These are phyloP conservation scores for Leptopilina drosophilae DNA, from an alignment of 2,888 invertebrate genomes.

Conservation along the genomic window DNA sequence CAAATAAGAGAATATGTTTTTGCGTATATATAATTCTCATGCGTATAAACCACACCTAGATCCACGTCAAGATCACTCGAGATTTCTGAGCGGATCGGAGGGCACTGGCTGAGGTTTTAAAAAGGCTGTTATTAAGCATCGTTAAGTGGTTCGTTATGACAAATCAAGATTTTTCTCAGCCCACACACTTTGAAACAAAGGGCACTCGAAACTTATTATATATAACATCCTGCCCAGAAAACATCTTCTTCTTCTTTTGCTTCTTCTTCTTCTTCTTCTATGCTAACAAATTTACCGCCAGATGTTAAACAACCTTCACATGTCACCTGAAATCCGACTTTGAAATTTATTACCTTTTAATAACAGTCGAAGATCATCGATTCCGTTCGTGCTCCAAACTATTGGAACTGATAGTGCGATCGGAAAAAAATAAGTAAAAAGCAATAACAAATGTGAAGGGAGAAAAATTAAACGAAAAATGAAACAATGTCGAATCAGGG, in stretches of 20 bases:
- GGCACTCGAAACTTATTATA: conserved; percentile 38
- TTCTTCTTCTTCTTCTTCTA: conserved; percentile 1
- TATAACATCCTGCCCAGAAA: conserved; percentile 32
- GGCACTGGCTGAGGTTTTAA: conserved; percentile 54
- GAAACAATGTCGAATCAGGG: no score
- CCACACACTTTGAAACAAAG: conserved; percentile 39
- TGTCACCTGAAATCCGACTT: conserved; percentile 6
- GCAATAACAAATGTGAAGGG: no score
- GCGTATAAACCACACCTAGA: conserved; percentile 56
- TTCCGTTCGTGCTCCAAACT: background rate
- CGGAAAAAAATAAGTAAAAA: no score
- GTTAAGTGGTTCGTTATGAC: conserved; percentile 48
- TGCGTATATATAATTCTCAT: conserved; percentile 55
- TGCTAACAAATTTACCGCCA: conserved; percentile 24
- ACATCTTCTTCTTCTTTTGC: conserved; percentile 8
- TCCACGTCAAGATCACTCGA: conserved; percentile 56
- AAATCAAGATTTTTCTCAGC: conserved; percentile 42
- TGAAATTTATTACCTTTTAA: conserved; percentile 29
- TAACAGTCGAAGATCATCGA: conserved; percentile 23
- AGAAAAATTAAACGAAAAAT: no score
- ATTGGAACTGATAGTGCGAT: no score
- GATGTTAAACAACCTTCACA: conserved; percentile 33
- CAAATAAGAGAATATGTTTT: conserved; percentile 57
- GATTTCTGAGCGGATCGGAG: conserved; percentile 54
- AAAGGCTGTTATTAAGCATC: conserved; percentile 57